These are phyloP conservation scores for Montifringilla adamsi DNA, from an alignment of 2,113 vertebrate species.

Conservation along the genomic window DNA sequence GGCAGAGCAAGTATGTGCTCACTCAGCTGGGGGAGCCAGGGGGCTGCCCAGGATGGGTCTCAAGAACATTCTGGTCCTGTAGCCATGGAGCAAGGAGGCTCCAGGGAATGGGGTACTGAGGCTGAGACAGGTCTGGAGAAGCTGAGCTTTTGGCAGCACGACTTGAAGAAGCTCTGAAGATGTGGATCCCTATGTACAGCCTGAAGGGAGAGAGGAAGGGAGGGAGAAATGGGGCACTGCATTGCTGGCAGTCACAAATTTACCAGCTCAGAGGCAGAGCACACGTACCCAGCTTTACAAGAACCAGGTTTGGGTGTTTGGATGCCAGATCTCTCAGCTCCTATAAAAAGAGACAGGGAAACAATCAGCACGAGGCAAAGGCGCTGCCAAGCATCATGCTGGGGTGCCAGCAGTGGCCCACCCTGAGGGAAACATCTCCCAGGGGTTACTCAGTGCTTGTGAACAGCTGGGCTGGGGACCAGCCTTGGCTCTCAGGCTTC, in stretches of 20 bases:
- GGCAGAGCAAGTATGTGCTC: background rate
- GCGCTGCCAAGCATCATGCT: background rate
- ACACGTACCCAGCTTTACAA: constrained; percentile 49
- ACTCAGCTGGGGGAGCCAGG: background rate
- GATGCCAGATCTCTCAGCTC: constrained; percentile 58
- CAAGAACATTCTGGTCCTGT: background rate
- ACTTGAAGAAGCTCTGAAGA: background rate
- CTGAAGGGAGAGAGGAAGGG: background rate
- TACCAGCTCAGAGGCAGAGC: background rate
- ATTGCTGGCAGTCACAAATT: background rate
- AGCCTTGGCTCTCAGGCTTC: background rate
- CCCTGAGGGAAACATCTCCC: background rate
- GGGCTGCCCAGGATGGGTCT: background rate
- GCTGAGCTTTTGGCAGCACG: background rate
- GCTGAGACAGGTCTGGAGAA: background rate
- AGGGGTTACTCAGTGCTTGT: background rate
- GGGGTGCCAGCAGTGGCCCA: background rate
- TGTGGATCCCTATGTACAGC: background rate
- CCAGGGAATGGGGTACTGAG: background rate
- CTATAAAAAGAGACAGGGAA: background rate
- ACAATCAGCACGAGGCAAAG: background rate
- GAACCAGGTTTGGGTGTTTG: constrained; percentile 44
- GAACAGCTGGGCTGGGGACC: background rate
- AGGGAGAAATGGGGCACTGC: background rate
- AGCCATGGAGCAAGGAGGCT: background rate